Conservation (phyloP, 2,797 vertebrate species). For the Thaleichthys pacificus region DNA sequence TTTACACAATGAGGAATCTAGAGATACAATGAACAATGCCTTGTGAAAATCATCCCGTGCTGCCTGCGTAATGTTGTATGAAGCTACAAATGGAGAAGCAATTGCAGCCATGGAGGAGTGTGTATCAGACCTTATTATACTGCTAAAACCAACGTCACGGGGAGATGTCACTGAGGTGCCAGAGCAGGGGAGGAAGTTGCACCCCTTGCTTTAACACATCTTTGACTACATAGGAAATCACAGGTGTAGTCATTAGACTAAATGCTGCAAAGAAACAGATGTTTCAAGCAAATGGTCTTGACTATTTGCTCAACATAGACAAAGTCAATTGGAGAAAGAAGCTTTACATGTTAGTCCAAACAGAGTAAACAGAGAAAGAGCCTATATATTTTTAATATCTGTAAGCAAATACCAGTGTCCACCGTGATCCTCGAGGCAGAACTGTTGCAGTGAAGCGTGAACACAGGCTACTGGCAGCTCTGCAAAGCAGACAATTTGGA, state of each 20-base stretch:
- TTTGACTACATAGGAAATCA: not conserved
- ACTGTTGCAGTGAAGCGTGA: conserved; percentile 23
- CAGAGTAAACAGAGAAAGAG: not conserved
- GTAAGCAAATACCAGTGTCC: not conserved
- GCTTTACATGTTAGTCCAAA: not conserved
- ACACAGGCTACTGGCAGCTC: conserved; percentile 23
- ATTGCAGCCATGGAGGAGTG: no score
- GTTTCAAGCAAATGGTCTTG: no score
- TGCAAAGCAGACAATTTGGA: conserved; percentile 38
- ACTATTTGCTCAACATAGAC: no score
- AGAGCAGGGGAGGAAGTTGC: no score
- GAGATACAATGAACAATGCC: not conserved
- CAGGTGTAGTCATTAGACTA: not conserved
- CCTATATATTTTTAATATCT: conserved; percentile 1
- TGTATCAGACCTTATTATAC: no score
- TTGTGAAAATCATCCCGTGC: not conserved
- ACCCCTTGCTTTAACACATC: not conserved
- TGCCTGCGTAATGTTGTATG: not conserved
- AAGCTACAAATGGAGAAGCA: not conserved
- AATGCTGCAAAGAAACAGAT: not conserved
- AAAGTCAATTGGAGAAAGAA: not conserved
- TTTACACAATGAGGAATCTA: not conserved
- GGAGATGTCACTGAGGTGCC: no score
- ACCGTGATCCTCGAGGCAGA: conserved; percentile 9
- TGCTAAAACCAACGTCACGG: no score